Evolutionary conservation across 2,113 vertebrate genomes (phyloP).

Genomic region (Heliornis fulica): DNA sequence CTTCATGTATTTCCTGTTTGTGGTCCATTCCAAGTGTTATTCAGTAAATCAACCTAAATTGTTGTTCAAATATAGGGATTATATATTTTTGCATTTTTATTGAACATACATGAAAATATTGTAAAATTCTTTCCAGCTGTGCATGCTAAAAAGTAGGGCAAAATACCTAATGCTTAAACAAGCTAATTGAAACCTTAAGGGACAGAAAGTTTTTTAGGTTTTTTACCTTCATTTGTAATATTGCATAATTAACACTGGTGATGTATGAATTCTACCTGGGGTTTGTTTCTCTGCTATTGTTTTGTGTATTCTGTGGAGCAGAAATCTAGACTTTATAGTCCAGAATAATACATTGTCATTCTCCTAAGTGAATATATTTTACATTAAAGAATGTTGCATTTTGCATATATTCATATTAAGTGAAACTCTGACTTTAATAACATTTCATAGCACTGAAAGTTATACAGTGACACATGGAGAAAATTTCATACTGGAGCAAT

Average conservation of each 20-base stretch:
- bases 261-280: background rate
- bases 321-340: background rate
- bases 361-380: background rate
- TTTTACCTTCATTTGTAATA: background rate
- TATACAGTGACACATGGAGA: background rate
- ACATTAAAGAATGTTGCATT: background rate
- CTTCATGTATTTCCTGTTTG: background rate
- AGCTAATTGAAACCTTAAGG: background rate
- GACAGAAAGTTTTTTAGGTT: background rate
- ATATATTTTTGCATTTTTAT: background rate
- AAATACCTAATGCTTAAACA: background rate
- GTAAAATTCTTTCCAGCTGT: background rate
- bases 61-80: background rate
- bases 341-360: background rate
- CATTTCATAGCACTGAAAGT: background rate
- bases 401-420: background rate
- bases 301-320: background rate
- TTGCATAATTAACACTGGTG: background rate
- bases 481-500: background rate
- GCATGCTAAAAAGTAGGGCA: rapidly evolving
- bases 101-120: background rate
- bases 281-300: background rate
- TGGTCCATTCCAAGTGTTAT: background rate
- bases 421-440: background rate
- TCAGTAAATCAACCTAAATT: background rate